Base-by-base conservation (phyloP, 2,888 invertebrate species). In the Pheosia tremula region DNA sequence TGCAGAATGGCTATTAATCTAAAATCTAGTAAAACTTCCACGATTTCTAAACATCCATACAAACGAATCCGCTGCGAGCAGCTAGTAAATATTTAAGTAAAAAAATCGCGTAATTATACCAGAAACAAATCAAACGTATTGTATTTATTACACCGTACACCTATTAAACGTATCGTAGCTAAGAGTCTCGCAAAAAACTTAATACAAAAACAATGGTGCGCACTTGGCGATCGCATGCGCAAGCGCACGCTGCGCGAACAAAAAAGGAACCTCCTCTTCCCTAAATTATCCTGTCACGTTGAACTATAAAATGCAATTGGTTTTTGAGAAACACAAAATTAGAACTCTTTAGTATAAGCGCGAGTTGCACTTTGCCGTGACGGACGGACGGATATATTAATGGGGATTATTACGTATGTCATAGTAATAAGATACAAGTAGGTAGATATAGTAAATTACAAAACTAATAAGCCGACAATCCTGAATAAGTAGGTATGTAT, bases 261-360 rank as follows among this genome's bases (percentile, higher is more conserved):
- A 82, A 86, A 83, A 81, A 76, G 76, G 69, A 80, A 76, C 76
- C 77, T 77, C 79, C 80, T 83, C 89, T 88, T 91, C 88, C 88
- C 82, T 90, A 92, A 91, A 93, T 93, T 92, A 93, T 92, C 91
- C 93, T 93, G 93, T 93, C 93, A 93, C 90, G 92, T 88, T 91
- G 86, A 87, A 84, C 91, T 91, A 92, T 92, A 91, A 91, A 91
- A 90, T 91, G 91, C 93, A 93, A 93, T 93, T 93, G 93, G 89
- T 82, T 88, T 86, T 85, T 82, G 84, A 86, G 87, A 87, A 81
- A 82, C 80, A 78, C 78, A 78, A 84, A 88, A 88, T 88, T 85
- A 85, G 83, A 87, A 89, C 87, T 88, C 87, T 87, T 89, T 88
- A 88, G 86, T 87, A 83, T 86, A 86, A 84, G 81, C 80, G 71